A percentile compares a stretch with the other conserved stretches of the same genome.
Conservation (phyloP, 2,797 vertebrate genomes). For the Poeciliopsis gracilis region DNA sequence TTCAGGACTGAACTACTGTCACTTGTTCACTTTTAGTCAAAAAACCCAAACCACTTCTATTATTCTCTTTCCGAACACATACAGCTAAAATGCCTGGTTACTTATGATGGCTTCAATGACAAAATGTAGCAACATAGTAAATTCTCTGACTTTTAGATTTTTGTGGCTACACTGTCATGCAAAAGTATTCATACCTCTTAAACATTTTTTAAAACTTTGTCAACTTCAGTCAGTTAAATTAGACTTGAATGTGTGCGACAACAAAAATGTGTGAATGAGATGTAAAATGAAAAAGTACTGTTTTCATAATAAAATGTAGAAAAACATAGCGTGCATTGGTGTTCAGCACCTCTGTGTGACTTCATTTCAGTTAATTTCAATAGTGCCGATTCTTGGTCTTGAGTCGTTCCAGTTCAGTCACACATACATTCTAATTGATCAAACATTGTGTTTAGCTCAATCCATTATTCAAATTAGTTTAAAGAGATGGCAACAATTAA, state of each 20-base stretch:
- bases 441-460: not conserved
- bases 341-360: not conserved
- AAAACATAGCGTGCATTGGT: not conserved
- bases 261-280: not conserved
- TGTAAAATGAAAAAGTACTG: not conserved
- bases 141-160: not conserved
- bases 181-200: not conserved
- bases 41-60: not conserved
- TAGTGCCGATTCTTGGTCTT: not conserved
- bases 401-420: not conserved
- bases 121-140: not conserved
- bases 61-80: not conserved
- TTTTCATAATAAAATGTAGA: too few relatives aligned
- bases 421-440: not conserved
- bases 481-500: not conserved
- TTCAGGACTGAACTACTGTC: not conserved
- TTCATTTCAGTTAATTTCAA: not conserved
- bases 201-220: not conserved
- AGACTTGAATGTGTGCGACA: not conserved
- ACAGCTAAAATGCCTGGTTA: not conserved
- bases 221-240: not conserved
- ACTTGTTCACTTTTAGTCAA: not conserved
- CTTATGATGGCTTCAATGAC: not conserved
- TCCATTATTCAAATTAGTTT: not conserved
- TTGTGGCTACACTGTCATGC: not conserved